Base-by-base conservation (phyloP, 2,113 vertebrate species). In the Caracal caracal region DNA sequence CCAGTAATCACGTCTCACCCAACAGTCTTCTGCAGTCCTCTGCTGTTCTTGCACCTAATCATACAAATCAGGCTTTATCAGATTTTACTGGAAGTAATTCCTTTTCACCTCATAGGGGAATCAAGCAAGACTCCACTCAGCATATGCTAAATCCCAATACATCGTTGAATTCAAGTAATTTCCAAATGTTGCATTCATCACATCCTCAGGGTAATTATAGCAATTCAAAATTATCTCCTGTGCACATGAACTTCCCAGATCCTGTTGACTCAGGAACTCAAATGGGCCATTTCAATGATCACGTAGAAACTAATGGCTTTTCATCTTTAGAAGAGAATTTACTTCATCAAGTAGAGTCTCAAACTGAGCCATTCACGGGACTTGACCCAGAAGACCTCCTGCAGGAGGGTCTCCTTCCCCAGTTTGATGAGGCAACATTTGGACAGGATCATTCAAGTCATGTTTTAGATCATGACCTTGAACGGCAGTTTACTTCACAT, bases 381-480 rank as follows among this genome's bases (percentile, higher is more conserved):
- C 98, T 99, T 93, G 99, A 99, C 86, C 99, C 99, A 0, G 99
- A 99, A 65, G 99, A 99, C 97, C 99, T 99, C 73, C 98, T 99
- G 95, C 99, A 99, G 84, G 99, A 99, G 96, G 99, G 98, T 86
- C 99, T 99, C 7, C 98, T 99, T 93, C 99, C 99, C 6, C 99
- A 99, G 90, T 99, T 99, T 1, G 99, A 99, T 90, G 99, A 99
- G 66, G 97, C 99, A 84, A 97, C 99, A 0, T 99, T 99, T 96
- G 99, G 98, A 97, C 99, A 99, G 94, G 99, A 99, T 90, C 98
- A 98, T 97, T 98, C 99, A 93, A 98, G 98, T 98, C 98, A 99
- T 78, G 98, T 99, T 92, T 97, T 99, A 93, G 98, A 99, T 88
- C 98, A 98, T 94, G 98, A 98, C 61, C 97, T 99, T n/a, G 98